Percentiles rank a stretch among this genome's conserved stretches.
These are phyloP conservation scores for Jacana jacana DNA, from an alignment of 2,113 vertebrate genomes.

Conservation along the genomic window DNA sequence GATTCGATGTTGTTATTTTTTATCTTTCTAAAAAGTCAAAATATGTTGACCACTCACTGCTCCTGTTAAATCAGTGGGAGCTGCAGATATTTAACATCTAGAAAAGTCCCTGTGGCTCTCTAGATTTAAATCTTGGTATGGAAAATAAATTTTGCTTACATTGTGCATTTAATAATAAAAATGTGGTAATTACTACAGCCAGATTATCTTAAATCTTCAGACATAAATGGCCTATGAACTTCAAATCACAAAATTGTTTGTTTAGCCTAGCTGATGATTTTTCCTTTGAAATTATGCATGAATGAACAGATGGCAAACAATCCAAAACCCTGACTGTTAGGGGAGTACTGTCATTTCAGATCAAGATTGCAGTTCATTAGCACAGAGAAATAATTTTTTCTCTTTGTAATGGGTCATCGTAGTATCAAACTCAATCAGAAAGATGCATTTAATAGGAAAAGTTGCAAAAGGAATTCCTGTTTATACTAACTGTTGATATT, in stretches of 20 bases:
- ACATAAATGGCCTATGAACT: conserved; percentile 24
- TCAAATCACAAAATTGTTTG: conserved; percentile 18
- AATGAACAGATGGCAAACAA: conserved; percentile 46
- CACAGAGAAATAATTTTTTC: conserved; percentile 28
- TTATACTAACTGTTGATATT: background rate
- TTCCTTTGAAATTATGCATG: conserved; percentile 12
- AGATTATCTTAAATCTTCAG: background rate
- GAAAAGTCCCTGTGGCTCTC: background rate
- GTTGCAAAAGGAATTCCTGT: background rate
- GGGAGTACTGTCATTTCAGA: conserved; percentile 30
- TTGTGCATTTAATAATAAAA: background rate
- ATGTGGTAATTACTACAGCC: background rate
- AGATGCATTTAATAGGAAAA: background rate
- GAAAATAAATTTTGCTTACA: background rate
- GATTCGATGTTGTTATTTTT: background rate
- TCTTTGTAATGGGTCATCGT: background rate
- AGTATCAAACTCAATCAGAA: background rate
- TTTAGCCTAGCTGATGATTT: conserved; percentile 21
- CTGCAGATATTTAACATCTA: background rate
- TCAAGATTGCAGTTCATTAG: conserved; percentile 19
- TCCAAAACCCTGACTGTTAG: background rate
- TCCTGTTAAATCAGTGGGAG: background rate
- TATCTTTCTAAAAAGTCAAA: background rate
- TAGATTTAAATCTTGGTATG: background rate
- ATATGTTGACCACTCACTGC: background rate